Base-by-base conservation (phyloP, 2,113 vertebrate species). In the Anolis sagrei region DNA sequence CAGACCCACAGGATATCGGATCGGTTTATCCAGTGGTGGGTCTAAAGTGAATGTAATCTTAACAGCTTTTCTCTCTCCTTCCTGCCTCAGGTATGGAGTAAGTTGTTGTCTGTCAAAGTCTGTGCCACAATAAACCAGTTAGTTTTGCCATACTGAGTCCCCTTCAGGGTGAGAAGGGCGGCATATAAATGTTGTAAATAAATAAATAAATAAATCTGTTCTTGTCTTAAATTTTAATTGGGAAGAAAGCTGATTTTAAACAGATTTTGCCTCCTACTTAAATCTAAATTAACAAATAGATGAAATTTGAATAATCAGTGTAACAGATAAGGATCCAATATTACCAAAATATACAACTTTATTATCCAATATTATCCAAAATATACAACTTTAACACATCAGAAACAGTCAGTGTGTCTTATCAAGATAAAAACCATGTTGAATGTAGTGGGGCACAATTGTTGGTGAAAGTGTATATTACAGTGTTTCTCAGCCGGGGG, bases 51-150 rank as follows among this genome's bases (percentile, higher is more conserved):
- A 75, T 48, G 54, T 23, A 75, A 44, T 48, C 36, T 34, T 54
- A 82, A 27, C 21, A 72, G 21, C 19, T 34, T 54, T 27, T 72
- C 27, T 62, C 6, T 29, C 58, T 27, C 39, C 34, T n/a, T 83
- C 32, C 39, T 74, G 81, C 51, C 39, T 74, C 68, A 62, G 4
- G 11, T 64, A n/a, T 48, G 25, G 70, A 74, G 1, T 19, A 62
- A 62, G 36, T 27, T 27, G 58, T 64, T 83, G 81, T 19, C 48
- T 79, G 7, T 75, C 36, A 64, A 76, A 58, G 10, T 74, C 32
- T n/a, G 34, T 75, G 82, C 58, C 58, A 64, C 72, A 83, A 75
- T 83, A 64, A 83, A 83, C 4, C 54, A 48, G 54, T 83, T 64
- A 75, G 25, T 62, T 82, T 82, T 58, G 49, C 51, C 23, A 39